A percentile compares a stretch with the other conserved stretches of the same genome.
Evolutionary conservation across 2,797 vertebrate genomes (phyloP).

Genomic region (Pangasius krempfi): DNA sequence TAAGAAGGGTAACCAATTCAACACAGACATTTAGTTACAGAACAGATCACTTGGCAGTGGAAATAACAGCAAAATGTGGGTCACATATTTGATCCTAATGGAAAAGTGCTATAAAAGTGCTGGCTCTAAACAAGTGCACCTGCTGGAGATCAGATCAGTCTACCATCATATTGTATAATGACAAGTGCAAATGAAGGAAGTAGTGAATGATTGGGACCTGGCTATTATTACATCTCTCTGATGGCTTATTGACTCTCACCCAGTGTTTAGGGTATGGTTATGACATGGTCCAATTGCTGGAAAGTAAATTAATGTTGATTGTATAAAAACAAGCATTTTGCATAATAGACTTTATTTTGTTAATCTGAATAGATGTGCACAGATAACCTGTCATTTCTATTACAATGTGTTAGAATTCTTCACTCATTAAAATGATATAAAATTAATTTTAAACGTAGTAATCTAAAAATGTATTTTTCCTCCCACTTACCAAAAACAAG

Average conservation of each 20-base stretch:
- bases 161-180: neutral
- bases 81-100: slow-evolving; percentile 9
- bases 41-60: neutral
- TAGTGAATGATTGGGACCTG: neutral
- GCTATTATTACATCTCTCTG: slow-evolving; percentile 6
- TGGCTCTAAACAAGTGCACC: neutral
- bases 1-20: neutral
- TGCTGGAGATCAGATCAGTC: slow-evolving; percentile 7
- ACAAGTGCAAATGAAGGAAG: neutral
- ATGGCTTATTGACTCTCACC: neutral
- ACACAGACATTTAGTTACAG: neutral
- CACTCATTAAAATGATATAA: neutral
- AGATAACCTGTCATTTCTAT: neutral
- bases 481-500: neutral
- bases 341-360: neutral
- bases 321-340: neutral
- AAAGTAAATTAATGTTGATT: neutral
- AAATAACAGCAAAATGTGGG: neutral
- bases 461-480: neutral
- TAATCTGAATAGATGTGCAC: neutral
- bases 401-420: neutral
- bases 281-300: neutral
- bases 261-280: neutral
- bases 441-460: neutral
- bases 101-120: neutral